Conservation (phyloP, 53 echinoderm and acorn worm species). For the Echinarachnius parma region DNA sequence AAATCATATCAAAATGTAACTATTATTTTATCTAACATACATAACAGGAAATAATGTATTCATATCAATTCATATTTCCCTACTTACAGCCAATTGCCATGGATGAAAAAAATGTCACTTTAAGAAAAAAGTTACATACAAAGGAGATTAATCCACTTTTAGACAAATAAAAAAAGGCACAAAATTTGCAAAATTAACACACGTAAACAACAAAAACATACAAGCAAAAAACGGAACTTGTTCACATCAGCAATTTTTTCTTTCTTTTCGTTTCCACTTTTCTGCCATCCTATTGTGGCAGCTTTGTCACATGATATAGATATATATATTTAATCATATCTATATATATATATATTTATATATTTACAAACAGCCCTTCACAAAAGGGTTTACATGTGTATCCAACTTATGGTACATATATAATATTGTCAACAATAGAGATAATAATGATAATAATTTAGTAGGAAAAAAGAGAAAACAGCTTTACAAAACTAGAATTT, state of each 20-base stretch:
- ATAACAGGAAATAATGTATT: constrained; percentile 5
- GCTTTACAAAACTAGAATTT: not conserved
- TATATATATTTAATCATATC: constrained; percentile 45
- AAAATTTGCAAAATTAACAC: constrained; percentile 19
- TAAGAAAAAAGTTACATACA: too few relatives aligned
- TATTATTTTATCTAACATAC: not conserved
- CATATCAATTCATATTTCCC: not conserved
- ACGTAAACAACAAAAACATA: constrained; percentile 16
- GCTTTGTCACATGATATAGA: constrained; percentile 46
- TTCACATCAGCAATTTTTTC: constrained; percentile 18
- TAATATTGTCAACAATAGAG: constrained; percentile 35
- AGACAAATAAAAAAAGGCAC: constrained; percentile 48
- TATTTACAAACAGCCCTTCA: constrained; percentile 48
- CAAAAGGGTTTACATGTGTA: constrained; percentile 35
- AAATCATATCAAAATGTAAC: not conserved
- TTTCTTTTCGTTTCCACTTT: constrained; percentile 16
- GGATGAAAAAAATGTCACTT: too few relatives aligned
- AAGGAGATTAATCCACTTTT: not conserved
- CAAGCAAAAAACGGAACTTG: constrained; percentile 7
- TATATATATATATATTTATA: too few relatives aligned
- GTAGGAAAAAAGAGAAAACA: constrained; percentile 8
- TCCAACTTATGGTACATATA: constrained; percentile 19
- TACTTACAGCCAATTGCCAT: not conserved
- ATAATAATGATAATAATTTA: constrained; percentile 47
- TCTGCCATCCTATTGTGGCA: constrained; percentile 21